Evolutionary conservation across 2,113 vertebrate species (phyloP).

Genomic region (Callipepla californica): DNA sequence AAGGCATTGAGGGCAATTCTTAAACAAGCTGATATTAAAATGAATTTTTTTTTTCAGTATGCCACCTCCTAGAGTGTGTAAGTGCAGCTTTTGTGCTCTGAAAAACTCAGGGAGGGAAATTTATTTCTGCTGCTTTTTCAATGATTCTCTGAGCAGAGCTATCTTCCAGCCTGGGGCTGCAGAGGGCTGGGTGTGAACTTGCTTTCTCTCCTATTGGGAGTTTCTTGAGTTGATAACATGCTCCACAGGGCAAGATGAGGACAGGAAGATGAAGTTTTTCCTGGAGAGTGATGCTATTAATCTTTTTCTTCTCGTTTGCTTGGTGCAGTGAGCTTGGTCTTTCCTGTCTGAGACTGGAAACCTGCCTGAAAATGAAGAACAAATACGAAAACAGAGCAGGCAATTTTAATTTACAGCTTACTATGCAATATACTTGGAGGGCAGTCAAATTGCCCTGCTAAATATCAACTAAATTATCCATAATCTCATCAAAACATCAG

Average conservation of each 20-base stretch:
- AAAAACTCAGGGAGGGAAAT: neutral
- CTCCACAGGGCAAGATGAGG: neutral
- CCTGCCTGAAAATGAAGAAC: neutral
- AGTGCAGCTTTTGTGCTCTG: neutral
- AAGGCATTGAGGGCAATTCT: neutral
- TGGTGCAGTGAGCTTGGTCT: neutral
- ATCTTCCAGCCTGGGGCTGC: neutral
- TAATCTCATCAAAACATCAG: neutral
- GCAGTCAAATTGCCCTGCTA: neutral
- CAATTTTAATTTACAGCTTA: neutral
- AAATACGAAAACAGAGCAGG: neutral
- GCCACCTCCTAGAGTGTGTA: neutral
- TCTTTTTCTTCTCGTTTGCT: neutral
- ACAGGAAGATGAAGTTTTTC: neutral
- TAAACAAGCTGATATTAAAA: neutral
- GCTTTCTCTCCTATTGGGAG: neutral
- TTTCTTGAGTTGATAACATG: neutral
- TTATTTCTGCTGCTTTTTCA: neutral
- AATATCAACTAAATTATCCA: neutral
- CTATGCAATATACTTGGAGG: neutral
- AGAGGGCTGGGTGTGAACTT: neutral
- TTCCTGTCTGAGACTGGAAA: neutral
- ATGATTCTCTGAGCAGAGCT: neutral
- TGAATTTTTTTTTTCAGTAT: neutral
- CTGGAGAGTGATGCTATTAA: neutral